Base-by-base conservation (phyloP, 2,888 invertebrate species). In the Chrysolina haemoptera region DNA sequence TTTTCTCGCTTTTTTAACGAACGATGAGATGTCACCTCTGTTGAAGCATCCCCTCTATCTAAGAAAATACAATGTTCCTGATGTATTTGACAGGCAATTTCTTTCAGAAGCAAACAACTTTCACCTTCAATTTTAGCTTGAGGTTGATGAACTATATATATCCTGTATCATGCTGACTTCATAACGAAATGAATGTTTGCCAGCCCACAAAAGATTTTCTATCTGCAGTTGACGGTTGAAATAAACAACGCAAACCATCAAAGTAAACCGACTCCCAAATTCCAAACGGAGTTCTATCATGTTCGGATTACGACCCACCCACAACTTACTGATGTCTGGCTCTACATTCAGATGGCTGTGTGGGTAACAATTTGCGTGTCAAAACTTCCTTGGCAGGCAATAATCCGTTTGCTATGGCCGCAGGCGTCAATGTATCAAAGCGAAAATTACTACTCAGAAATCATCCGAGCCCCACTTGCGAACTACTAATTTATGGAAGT, bases 381-480 rank as follows among this genome's bases (percentile, higher is more conserved):
- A 20, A 53, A 53, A 53, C 53, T 18, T 20, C 20, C 11, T 53
- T 20, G 22, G 53, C 53, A 53, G 53, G 53, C 20, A 20, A 59
- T 59, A 35, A 27, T 10, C n/a, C 35, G n/a, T 14, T n/a, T 1
- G n/a, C n/a, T 11, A 9, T 59, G 59, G 4, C 59, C 59, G 14
- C 59, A 8, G 14, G 59, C 35, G 35, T 27, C 9, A 59, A 8
- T 59, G 59, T 59, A 59, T 59, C 59, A 59, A 59, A 27, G 59
- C 35, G 27, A 59, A 27, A 59, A 59, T 59, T 59, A 59, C 59
- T n/a, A 16, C 59, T 59, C 59, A 35, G n/a, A 16, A 59, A 35
- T 22, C 27, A 59, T 35, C n/a, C 14, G n/a, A 59, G 10, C 20
- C 5, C 20, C 18, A 16, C 48, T 48, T 53, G 11, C 18, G 27